Evolutionary conservation across 2,888 invertebrate genomes (phyloP).

Genomic region (Seira ritae): DNA sequence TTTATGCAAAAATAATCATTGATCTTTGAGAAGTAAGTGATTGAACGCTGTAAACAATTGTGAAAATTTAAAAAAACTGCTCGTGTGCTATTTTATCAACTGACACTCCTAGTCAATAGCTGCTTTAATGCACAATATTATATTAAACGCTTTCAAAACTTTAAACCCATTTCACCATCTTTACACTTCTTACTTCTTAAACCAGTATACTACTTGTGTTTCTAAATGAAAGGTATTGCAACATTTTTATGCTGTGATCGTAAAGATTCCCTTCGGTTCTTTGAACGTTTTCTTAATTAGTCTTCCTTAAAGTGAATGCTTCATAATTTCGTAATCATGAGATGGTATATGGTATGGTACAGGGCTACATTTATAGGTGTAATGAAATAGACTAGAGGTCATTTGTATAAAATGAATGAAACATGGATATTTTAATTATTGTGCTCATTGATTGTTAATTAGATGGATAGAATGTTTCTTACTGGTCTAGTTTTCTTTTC

Average conservation of each 20-base stretch:
- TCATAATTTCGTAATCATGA: neutral
- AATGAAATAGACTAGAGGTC: no score
- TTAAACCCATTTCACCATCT: conserved; percentile 1
- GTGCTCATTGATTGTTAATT: no score
- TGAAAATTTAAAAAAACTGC: conserved; percentile 1
- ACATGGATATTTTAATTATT: no score
- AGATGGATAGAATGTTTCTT: no score
- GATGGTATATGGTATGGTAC: no score
- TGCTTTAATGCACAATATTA: neutral
- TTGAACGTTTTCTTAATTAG: neutral
- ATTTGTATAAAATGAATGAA: no score
- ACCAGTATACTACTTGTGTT: conserved; percentile 7
- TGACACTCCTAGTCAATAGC: conserved; percentile 7
- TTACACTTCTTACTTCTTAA: neutral
- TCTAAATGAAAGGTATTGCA: neutral
- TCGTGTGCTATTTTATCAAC: neutral
- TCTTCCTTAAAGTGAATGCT: neutral
- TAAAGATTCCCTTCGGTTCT: neutral
- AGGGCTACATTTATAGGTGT: no score
- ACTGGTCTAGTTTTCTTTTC: conserved; percentile 1
- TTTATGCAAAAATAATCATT: neutral
- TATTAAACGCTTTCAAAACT: neutral
- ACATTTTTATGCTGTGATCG: no score
- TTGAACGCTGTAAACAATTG: neutral
- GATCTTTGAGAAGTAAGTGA: conserved; percentile 11